A percentile compares a stretch with the other conserved stretches of the same genome.
phyloP scores from a whole-genome alignment of 2,113 vertebrate genomes.

The Stigmatopora argus region DNA sequence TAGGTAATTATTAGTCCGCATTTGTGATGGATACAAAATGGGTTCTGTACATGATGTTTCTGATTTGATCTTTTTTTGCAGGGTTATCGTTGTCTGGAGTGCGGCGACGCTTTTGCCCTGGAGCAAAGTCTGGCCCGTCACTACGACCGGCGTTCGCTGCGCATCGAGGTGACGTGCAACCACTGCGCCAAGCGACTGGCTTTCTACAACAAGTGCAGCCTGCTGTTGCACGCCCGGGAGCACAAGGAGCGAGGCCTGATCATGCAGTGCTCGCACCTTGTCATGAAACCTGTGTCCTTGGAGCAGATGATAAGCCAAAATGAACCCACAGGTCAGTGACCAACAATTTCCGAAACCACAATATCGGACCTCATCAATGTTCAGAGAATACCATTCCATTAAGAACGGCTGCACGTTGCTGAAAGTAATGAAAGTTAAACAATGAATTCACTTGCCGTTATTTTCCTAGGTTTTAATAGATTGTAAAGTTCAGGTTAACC shows the following conservation, averaged over 20 bases:
- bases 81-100: constrained; percentile 91
- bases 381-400: no score
- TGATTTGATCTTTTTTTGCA: constrained; percentile 27
- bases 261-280: constrained; percentile 96
- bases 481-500: background rate
- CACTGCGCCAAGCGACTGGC: constrained; percentile 91
- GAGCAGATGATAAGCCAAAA: constrained; percentile 94
- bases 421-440: background rate
- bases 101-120: constrained; percentile 87
- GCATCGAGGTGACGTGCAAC: constrained; percentile 96
- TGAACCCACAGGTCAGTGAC: constrained; percentile 68
- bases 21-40: background rate
- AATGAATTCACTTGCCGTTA: background rate
- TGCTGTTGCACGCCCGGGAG: constrained; percentile 88
- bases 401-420: background rate
- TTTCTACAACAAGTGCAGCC: constrained; percentile 98
- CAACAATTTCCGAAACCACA: background rate
- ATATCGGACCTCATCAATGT: background rate
- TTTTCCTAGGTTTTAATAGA: background rate
- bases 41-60: background rate
- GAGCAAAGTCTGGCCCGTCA: constrained; percentile 88
- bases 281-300: constrained; percentile 87
- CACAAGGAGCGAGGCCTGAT: constrained; percentile 95
- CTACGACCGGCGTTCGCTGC: constrained; percentile 89
- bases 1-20: background rate